Evolutionary conservation across 1,140 invertebrate genomes (phyloP), one percentile per base, ranked within the genome.

Genomic region (Caerostris extrusa): DNA sequence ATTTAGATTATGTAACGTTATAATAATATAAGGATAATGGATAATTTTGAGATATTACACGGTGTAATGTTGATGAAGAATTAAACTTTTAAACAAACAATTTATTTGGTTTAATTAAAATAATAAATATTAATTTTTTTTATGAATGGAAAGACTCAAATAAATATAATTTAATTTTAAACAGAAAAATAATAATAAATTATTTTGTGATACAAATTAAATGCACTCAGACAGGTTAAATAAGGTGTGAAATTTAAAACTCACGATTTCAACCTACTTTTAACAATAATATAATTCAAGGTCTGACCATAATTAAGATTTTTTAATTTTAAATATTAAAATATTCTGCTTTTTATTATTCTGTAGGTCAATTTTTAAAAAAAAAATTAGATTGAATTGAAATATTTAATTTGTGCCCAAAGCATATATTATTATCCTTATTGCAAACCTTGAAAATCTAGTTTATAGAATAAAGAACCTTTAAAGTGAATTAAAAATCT

Each of bases 211-310:
- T 34, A 34, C 34, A 34, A 34, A 34, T 14, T 67, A 17, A 67
- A 67, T n/a, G 61, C 1, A 6, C 61, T 67, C 61, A 67, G 61
- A 34, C 34, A 34, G 34, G 34, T 34, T 34, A 34, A 34, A 34
- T 67, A n/a, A 67, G 17, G 12, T 12, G 8, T 3, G 34, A 77
- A 34, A 34, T 34, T 34, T 34, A 34, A 34, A 34, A 77, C 12
- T 12, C 71, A 77, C 71, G 71, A 77, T 50, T 77, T 77, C 53
- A 77, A 53, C 71, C 71, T 77, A 77, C 34, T 77, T 77, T 53
- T 7, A 12, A 4, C 10, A 50, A 53, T 8, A 3, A 77, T 3
- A 53, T 77, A 77, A 77, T 77, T 77, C 71, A 77, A 77, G 71
- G 71, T 50, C 10, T 14, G 10, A 10, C 5, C 53, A 12, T 77